Conservation (phyloP, 2,888 invertebrate genomes). For the Parnassius glacialis region DNA sequence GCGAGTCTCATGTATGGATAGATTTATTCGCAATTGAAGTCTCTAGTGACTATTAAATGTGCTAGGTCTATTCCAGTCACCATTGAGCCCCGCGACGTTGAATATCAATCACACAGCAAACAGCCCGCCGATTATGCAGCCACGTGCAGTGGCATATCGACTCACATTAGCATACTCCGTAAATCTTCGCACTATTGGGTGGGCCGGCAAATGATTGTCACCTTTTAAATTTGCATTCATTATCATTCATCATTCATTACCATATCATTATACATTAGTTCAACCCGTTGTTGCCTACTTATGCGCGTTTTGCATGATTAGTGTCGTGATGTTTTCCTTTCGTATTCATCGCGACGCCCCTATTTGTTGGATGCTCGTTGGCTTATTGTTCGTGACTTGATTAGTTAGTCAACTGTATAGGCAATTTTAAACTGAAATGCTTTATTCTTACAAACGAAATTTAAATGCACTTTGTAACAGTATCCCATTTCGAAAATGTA, state of each 20-base stretch:
- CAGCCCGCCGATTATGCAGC: constrained; percentile 60
- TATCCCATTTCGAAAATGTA: background rate
- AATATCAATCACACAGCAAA: constrained; percentile 64
- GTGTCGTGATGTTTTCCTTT: constrained; percentile 57
- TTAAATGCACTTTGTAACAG: background rate
- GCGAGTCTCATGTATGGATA: constrained; percentile 10
- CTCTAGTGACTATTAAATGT: constrained; percentile 24
- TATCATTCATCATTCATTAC: constrained; percentile 51
- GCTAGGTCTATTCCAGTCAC: constrained; percentile 37
- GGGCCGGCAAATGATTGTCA: constrained; percentile 74
- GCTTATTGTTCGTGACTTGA: constrained; percentile 43
- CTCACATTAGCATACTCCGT: constrained; percentile 60
- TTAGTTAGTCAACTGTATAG: constrained; percentile 25
- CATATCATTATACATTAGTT: constrained; percentile 47
- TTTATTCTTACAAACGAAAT: constrained; percentile 4
- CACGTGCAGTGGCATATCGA: constrained; percentile 68
- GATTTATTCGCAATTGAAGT: constrained; percentile 26
- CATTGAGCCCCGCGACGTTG: constrained; percentile 35
- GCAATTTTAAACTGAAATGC: constrained; percentile 32
- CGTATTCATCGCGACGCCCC: constrained; percentile 52
- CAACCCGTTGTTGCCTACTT: constrained; percentile 51
- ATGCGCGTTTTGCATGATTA: constrained; percentile 63
- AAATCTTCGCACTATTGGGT: constrained; percentile 65
- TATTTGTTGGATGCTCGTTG: constrained; percentile 38
- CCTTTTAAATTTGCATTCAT: constrained; percentile 77